Evolutionary conservation across 2,888 invertebrate species (phyloP), one percentile per base, ranked within the genome.

Genomic region (Conistra vaccinii): DNA sequence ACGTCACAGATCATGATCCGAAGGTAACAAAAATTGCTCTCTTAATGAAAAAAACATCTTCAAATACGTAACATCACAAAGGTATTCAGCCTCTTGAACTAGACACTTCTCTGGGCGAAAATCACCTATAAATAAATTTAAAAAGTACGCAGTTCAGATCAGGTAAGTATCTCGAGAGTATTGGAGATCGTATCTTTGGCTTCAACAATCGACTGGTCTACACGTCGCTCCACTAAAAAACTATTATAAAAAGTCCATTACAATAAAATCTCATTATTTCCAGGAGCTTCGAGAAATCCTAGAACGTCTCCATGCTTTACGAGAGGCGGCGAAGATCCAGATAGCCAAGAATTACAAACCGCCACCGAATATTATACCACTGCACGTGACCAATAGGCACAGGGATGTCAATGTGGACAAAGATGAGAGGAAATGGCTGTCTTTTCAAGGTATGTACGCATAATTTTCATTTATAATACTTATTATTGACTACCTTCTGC

Each of bases 341-440:
- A 89, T 90, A 1, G 80, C 91, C 9, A 94, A 94, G 86, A 89
- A 93, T 72, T 96, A 94, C 82, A 91, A 87, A 2, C 94, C 93
- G 0, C 96, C 96, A 0, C 80, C 92, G 0, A 93, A 96, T 57
- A 88, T 96, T 26, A 91, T 96, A 86, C 87, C 93, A 0, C 80
- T 96, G 0, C 93, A 94, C 91, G 0, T 89, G 95, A 12, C 95
- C 0, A 78, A 97, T 73, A 87, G 96, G 2, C 95, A 96, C 70
- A 90, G 97, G 61, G 96, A 97, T 73, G 92, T 96, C 2, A 96
- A 96, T 65, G 95, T 97, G 0, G 96, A 97, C 80, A 92, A 90
- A 63, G 94, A 97, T 73, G 96, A 97, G 76, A 93, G 96, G 55
- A 92, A 95, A 76, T 97, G 96, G 91, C 91, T 97, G 1, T 96